Conservation (phyloP, 2,888 invertebrate species). For the Cremastobaeus sp. region DNA sequence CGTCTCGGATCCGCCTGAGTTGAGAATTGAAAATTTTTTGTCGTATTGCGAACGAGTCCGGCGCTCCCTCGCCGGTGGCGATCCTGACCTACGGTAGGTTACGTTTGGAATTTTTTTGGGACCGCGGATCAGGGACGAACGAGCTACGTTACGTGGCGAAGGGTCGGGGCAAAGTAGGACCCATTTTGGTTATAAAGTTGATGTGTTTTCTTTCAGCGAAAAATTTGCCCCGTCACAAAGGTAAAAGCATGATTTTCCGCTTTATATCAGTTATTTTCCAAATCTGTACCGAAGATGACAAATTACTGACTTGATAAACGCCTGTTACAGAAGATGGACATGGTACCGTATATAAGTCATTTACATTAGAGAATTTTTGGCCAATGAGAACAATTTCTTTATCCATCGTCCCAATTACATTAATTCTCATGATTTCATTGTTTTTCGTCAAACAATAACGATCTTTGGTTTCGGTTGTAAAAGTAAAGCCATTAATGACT, state of each 20-base stretch:
- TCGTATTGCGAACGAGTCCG: too few species aligned
- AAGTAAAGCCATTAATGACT: not conserved
- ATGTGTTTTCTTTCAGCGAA: too few species aligned
- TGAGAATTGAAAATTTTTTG: too few species aligned
- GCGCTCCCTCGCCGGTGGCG: too few species aligned
- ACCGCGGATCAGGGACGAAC: too few species aligned
- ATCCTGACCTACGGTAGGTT: too few species aligned
- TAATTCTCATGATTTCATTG: slow-evolving; percentile 3
- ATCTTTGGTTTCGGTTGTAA: not conserved
- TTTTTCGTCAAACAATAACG: not conserved
- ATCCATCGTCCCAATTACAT: not conserved
- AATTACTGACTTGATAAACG: not conserved
- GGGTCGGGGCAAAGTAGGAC: too few species aligned
- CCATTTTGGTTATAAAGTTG: too few species aligned
- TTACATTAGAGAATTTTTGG: not conserved
- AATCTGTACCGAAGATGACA: not conserved
- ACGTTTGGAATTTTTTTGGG: too few species aligned
- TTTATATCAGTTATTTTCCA: not conserved
- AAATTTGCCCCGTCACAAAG: too few species aligned
- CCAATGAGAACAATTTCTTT: not conserved
- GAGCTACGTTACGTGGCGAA: too few species aligned
- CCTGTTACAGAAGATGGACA: not conserved
- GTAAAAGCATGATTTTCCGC: not conserved
- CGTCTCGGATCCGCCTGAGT: too few species aligned
- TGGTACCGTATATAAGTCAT: not conserved